Evolutionary conservation across 2,797 vertebrate genomes (phyloP).

Genomic region (Mustela erminea): DNA sequence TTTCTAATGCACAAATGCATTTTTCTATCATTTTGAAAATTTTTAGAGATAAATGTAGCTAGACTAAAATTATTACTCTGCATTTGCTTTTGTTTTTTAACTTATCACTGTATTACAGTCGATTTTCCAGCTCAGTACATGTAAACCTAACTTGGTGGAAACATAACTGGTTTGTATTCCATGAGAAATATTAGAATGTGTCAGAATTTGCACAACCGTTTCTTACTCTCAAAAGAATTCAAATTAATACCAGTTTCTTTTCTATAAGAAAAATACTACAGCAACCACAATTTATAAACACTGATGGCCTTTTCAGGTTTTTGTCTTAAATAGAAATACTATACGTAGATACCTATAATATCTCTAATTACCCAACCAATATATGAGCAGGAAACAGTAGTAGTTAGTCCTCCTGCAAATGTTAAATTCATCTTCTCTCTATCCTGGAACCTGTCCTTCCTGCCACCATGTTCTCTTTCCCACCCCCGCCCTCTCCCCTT

Average conservation of each 20-base stretch:
- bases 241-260: background rate
- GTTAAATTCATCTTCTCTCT: background rate
- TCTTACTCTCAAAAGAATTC: background rate
- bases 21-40: background rate
- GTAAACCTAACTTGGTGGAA: constrained; percentile 39
- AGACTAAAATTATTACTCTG: background rate
- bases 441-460: background rate
- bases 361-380: background rate
- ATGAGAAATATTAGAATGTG: background rate
- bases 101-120: background rate
- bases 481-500: background rate
- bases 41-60: background rate
- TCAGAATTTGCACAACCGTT: background rate
- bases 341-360: background rate
- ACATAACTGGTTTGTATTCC: background rate
- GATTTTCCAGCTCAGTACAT: background rate
- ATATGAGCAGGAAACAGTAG: background rate
- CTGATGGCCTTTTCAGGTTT: background rate
- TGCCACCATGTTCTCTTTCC: background rate
- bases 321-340: background rate
- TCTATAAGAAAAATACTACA: background rate
- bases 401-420: background rate
- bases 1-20: background rate
- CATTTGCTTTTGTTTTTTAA: constrained; percentile 20
- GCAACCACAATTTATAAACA: background rate